A percentile compares a stretch with the other conserved stretches of the same genome.
Conservation (phyloP, 2,888 invertebrate species). For the Parascotia fuliginaria region DNA sequence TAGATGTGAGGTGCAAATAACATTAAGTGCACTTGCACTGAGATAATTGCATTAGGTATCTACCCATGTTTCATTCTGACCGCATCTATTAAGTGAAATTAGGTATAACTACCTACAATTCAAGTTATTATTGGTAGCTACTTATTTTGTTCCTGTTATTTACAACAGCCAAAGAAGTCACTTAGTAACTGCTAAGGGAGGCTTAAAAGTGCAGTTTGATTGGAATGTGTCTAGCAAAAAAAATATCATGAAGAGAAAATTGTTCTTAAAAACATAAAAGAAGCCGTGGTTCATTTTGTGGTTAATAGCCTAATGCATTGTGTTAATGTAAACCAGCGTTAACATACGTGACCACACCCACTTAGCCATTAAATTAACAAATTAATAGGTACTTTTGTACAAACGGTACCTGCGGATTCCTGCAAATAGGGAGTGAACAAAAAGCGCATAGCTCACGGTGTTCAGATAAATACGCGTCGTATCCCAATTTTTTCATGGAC, state of each 20-base stretch:
- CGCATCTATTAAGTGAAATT: too few relatives aligned
- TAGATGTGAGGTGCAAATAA: too few relatives aligned
- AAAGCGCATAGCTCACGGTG: conserved; percentile 77
- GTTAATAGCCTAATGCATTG: too few relatives aligned
- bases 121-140: too few relatives aligned
- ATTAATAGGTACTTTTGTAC: conserved; percentile 71
- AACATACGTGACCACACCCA: conserved; percentile 62
- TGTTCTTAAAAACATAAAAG: too few relatives aligned
- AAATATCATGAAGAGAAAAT: too few relatives aligned
- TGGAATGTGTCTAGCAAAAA: background rate
- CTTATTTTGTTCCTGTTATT: too few relatives aligned
- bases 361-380: conserved; percentile 65
- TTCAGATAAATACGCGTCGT: conserved; percentile 76
- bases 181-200: background rate
- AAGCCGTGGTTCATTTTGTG: too few relatives aligned
- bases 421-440: conserved; percentile 76
- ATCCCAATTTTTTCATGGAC: conserved; percentile 81
- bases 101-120: too few relatives aligned
- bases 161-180: background rate
- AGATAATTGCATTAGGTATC: too few relatives aligned
- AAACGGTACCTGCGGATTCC: conserved; percentile 78
- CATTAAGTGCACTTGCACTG: too few relatives aligned
- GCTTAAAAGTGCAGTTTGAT: background rate
- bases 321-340: conserved; percentile 39
- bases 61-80: too few relatives aligned